Evolutionary conservation across 2,113 vertebrate species (phyloP), one percentile per base, ranked within the genome.

Genomic region (Syngnathus floridae): DNA sequence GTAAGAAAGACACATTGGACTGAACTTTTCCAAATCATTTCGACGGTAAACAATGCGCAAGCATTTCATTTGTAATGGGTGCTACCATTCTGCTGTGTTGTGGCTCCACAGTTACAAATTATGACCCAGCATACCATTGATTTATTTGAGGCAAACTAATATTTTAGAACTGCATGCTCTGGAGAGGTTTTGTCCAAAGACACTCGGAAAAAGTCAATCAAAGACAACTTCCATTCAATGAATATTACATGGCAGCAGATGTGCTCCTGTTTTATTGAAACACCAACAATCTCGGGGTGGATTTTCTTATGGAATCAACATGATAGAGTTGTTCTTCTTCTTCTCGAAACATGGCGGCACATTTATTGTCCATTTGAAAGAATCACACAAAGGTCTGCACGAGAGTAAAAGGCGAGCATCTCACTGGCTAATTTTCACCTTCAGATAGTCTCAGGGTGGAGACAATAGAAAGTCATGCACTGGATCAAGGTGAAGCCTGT

Each of bases 401-500:
- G 0, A 35, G 17, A 58, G 2, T 26, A 26, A 26, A 26, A 26
- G 26, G 26, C 26, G 6, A 19, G 55, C 17, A 16, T 4, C 16
- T 37, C 48, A 14, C 64, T 10, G 54, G 5, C 63, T 26, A 26
- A 26, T 37, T 73, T 69, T 76, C 62, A 62, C 16, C 26, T 67
- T 73, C 86, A 82, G 89, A 87, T 31, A 83, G 83, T 12, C 81
- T 62, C 35, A 72, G 74, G 26, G 67, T 88, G 43, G 72, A 84
- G 62, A 78, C 81, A 7, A 87, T 88, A 0, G 89, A 91, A 38
- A 95, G 92, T 48, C 75, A 73, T 19, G 48, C 75, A 13, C 72
- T 86, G 38, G 17, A 49, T 1, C 68, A 85, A 62, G 87, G 81
- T 1, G 59, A 87, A n/a, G 86, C 89, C 66, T 95, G 93, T 81